Evolutionary conservation across 2,888 invertebrate species (phyloP).

Genomic region (Trachelus troglodyta): DNA sequence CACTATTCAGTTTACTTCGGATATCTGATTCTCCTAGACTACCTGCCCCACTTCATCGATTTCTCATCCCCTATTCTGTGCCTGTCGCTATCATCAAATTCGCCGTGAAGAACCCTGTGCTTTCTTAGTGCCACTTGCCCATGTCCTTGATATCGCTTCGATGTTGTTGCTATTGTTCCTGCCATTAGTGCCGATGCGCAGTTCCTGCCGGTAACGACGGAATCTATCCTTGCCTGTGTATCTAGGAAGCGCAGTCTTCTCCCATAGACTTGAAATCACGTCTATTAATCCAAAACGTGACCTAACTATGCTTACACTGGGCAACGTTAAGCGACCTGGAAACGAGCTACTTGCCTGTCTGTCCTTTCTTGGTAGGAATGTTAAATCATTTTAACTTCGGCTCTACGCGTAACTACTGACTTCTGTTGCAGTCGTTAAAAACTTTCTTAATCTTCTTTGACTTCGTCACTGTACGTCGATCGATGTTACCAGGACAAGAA

Average conservation of each 20-base stretch:
- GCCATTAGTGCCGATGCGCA: background rate
- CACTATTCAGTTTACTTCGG: background rate
- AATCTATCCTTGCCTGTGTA: background rate
- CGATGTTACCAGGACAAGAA: background rate
- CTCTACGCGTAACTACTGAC: background rate
- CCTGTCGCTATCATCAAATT: background rate
- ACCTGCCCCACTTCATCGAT: background rate
- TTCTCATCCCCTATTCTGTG: slow-evolving; percentile 3
- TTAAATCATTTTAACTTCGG: background rate
- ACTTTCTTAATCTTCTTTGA: background rate
- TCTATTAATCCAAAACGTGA: background rate
- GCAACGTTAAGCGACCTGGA: background rate
- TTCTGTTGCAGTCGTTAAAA: background rate
- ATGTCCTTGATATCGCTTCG: background rate
- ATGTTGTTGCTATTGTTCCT: background rate
- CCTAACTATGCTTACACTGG: background rate
- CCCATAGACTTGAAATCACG: background rate
- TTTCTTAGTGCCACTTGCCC: background rate
- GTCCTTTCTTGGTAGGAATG: background rate
- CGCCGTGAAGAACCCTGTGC: background rate
- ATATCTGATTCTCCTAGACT: background rate
- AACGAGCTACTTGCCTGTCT: background rate
- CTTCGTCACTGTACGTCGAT: background rate
- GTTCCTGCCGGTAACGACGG: background rate
- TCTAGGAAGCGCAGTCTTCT: background rate